Percentiles rank a stretch among this genome's conserved stretches.
These are phyloP conservation scores for Apus apus DNA, from an alignment of 2,113 vertebrate species.

Conservation along the genomic window DNA sequence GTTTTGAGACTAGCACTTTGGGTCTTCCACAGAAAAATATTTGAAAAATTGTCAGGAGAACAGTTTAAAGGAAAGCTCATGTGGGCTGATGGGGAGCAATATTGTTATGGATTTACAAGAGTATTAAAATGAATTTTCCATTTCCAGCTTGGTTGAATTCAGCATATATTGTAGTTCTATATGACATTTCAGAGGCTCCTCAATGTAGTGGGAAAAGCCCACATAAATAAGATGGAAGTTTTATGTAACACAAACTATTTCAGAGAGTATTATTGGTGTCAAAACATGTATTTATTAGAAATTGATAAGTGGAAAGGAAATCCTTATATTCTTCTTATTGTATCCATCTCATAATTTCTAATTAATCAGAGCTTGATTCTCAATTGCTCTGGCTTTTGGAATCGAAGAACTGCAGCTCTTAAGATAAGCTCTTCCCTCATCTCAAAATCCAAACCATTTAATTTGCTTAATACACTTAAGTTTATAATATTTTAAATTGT, in stretches of 20 bases:
- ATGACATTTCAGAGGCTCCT: neutral
- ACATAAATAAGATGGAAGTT: slow-evolving; percentile 18
- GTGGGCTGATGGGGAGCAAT: neutral
- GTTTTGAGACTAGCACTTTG: neutral
- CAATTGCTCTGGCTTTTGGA: neutral
- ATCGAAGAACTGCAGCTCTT: slow-evolving; percentile 9
- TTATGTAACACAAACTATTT: slow-evolving; percentile 23
- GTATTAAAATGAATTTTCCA: neutral
- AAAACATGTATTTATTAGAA: slow-evolving; percentile 39
- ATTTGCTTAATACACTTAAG: slow-evolving; percentile 14
- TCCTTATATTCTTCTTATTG: neutral
- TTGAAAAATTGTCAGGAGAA: neutral
- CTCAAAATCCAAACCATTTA: slow-evolving; percentile 23
- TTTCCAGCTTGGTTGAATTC: neutral
- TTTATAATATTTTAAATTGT: neutral
- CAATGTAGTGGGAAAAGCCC: neutral
- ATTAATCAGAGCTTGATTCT: slow-evolving; percentile 3
- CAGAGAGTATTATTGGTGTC: slow-evolving; percentile 6
- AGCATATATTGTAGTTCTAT: neutral
- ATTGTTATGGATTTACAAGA: neutral
- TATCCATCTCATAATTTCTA: neutral
- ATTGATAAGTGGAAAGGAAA: neutral
- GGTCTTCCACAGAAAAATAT: neutral
- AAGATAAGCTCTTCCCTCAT: neutral
- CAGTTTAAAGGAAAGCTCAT: neutral